Conservation (phyloP, 2,888 invertebrate genomes). For the Trichogramma dendrolimi region DNA sequence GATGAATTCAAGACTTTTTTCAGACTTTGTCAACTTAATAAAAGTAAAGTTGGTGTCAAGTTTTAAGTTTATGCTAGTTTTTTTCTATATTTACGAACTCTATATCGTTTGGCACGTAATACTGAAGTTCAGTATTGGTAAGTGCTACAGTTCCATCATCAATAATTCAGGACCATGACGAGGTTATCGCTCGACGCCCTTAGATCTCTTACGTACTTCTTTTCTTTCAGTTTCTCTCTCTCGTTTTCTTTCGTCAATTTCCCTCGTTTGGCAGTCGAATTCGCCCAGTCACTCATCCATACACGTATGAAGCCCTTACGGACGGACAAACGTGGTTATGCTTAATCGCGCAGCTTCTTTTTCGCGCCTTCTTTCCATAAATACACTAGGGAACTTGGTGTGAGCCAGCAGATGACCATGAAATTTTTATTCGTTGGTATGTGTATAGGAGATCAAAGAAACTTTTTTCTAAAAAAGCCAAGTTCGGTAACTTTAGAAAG, state of each 20-base stretch:
- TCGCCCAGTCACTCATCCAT: constrained; percentile 25
- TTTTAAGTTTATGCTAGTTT: too few species aligned
- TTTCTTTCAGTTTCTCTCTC: constrained; percentile 12
- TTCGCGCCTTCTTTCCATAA: background rate
- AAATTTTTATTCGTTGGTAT: too few species aligned
- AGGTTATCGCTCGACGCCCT: constrained; percentile 42
- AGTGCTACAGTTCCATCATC: constrained; percentile 36
- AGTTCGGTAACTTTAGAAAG: too few species aligned
- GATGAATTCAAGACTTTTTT: too few species aligned
- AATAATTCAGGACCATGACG: constrained; percentile 52
- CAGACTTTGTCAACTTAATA: too few species aligned
- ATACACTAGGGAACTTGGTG: background rate
- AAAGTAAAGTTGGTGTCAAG: too few species aligned
- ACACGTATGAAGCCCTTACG: constrained; percentile 14
- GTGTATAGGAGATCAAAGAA: too few species aligned
- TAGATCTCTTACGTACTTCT: constrained; percentile 15
- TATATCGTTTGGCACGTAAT: too few species aligned
- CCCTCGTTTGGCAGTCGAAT: constrained; percentile 13
- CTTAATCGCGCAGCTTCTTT: constrained; percentile 29
- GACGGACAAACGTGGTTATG: constrained; percentile 25
- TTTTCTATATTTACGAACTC: too few species aligned
- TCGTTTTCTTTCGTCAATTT: background rate
- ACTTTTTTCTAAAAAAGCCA: too few species aligned
- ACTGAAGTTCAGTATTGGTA: constrained; percentile 4
- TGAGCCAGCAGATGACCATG: too few species aligned